These are phyloP conservation scores for Lepus oiostolus DNA, from an alignment of 2,797 vertebrate genomes.

Conservation along the genomic window DNA sequence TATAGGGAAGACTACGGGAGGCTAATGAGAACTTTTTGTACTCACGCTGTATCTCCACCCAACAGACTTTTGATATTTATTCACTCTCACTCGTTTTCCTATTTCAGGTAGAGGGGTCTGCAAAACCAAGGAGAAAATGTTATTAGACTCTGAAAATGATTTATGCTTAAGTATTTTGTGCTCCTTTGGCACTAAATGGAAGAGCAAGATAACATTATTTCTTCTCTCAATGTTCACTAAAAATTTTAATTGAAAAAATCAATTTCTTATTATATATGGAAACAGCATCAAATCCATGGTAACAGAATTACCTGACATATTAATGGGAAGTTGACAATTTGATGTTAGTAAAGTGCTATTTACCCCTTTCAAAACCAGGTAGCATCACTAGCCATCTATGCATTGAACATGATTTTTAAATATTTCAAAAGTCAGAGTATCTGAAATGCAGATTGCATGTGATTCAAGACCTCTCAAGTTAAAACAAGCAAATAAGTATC, in stretches of 20 bases:
- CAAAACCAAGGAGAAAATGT: slow-evolving; percentile 61
- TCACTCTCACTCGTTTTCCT: slow-evolving; percentile 81
- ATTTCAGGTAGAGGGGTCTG: slow-evolving; percentile 83
- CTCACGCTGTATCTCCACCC: slow-evolving; percentile 85
- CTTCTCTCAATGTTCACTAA: slow-evolving; percentile 30
- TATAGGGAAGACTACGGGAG: background rate
- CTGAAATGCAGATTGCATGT: slow-evolving; percentile 8
- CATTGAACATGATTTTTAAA: slow-evolving; percentile 38
- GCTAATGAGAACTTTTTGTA: slow-evolving; percentile 59
- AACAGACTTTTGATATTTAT: slow-evolving; percentile 82
- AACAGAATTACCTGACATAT: slow-evolving; percentile 33
- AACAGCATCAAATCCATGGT: slow-evolving; percentile 46
- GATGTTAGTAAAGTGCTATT: background rate
- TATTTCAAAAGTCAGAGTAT: slow-evolving; percentile 47
- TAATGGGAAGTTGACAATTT: slow-evolving; percentile 47
- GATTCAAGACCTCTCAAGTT: slow-evolving; percentile 11
- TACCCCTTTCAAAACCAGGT: background rate
- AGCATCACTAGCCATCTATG: background rate
- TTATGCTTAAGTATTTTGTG: slow-evolving; percentile 13
- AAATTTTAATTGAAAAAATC: slow-evolving; percentile 42
- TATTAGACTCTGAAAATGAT: slow-evolving; percentile 25
- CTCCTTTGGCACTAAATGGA: slow-evolving; percentile 20
- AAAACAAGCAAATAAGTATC: slow-evolving; percentile 34
- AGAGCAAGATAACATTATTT: slow-evolving; percentile 23
- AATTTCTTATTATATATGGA: slow-evolving; percentile 48